Percentiles rank a stretch among this genome's conserved stretches.
phyloP scores from a whole-genome alignment of 2,113 vertebrate genomes.

The Stigmatopora argus region DNA sequence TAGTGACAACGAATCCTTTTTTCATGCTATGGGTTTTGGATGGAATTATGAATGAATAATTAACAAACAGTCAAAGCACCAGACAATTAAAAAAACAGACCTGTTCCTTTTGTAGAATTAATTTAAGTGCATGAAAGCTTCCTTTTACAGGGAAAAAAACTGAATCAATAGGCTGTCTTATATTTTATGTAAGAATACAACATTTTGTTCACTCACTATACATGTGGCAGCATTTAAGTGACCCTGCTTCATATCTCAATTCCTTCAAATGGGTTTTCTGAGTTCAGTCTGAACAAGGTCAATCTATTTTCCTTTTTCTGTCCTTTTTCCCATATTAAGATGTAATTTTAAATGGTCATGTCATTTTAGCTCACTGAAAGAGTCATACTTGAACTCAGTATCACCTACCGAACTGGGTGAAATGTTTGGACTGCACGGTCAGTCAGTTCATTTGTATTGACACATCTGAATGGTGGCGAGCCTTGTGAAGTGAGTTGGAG shows the following conservation, averaged over 20 bases:
- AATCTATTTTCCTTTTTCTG: neutral
- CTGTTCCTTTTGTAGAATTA: neutral
- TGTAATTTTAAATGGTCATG: neutral
- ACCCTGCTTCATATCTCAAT: neutral
- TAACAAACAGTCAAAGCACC: neutral
- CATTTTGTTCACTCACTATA: neutral
- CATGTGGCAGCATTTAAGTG: neutral
- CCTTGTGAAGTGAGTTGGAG: neutral
- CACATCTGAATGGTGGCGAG: neutral
- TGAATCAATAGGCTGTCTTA: neutral
- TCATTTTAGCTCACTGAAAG: neutral
- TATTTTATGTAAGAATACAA: neutral
- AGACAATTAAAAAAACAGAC: neutral
- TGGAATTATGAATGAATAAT: neutral
- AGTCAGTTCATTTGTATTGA: neutral
- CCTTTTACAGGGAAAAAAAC: neutral
- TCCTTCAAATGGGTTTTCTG: neutral
- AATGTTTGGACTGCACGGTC: neutral
- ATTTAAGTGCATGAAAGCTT: neutral
- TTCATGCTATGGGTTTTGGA: too few relatives aligned
- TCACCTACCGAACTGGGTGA: neutral
- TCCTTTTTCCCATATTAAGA: neutral
- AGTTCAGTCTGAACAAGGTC: neutral
- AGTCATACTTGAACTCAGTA: neutral
- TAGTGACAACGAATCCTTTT: too few relatives aligned